A percentile compares a stretch with the other conserved stretches of the same genome.
Evolutionary conservation across 2,797 vertebrate species (phyloP).

Genomic region (Lophotriccus pileatus): DNA sequence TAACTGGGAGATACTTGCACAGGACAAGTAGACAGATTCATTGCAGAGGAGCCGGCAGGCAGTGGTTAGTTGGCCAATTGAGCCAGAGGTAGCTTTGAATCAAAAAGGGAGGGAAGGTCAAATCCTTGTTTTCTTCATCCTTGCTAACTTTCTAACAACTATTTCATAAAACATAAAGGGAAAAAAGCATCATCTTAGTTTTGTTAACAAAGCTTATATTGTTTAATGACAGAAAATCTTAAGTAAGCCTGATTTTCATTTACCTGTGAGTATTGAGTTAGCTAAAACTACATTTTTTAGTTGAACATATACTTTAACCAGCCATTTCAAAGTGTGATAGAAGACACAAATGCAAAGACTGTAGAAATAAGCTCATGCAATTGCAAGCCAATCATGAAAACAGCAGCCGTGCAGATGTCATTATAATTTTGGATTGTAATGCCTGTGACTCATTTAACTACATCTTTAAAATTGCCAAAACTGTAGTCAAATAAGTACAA

Average conservation of each 20-base stretch:
- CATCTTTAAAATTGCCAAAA: not conserved
- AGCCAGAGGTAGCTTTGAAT: not conserved
- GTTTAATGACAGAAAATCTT: not conserved
- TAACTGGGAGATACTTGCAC: not conserved
- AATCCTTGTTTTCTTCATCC: not conserved
- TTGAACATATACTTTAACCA: not conserved
- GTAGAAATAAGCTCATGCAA: not conserved
- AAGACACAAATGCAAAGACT: not conserved
- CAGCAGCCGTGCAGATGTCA: not conserved
- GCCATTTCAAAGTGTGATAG: not conserved
- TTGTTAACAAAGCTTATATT: not conserved
- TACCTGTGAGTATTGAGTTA: not conserved
- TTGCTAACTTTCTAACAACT: not conserved
- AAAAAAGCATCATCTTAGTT: not conserved
- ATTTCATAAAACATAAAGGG: not conserved
- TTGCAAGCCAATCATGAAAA: not conserved
- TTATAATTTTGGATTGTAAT: not conserved
- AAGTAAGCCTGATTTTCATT: not conserved
- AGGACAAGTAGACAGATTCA: not conserved
- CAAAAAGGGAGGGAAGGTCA: not conserved
- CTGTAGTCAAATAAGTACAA: not conserved
- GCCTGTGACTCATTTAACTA: not conserved
- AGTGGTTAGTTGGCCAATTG: not conserved
- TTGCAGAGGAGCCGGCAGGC: not conserved
- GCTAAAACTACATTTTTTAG: not conserved